A percentile compares a stretch with the other conserved stretches of the same genome.
phyloP scores from a whole-genome alignment of 2,797 vertebrate species.

The Dicrostonyx torquatus region DNA sequence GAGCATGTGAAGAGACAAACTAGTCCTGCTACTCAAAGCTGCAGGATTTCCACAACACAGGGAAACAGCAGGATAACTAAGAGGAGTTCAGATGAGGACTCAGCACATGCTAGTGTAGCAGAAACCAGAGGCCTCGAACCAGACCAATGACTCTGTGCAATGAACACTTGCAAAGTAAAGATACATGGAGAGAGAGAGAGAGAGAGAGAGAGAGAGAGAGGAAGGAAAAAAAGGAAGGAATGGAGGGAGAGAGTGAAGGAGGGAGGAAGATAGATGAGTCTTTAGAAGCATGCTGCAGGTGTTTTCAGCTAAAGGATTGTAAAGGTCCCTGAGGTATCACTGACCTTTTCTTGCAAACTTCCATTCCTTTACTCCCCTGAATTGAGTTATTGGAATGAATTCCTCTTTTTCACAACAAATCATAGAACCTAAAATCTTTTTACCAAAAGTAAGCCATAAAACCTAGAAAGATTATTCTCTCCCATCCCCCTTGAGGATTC shows the following conservation, averaged over 20 bases:
- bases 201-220: rapidly evolving
- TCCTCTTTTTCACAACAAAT: background rate
- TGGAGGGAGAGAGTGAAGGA: background rate
- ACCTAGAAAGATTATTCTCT: background rate
- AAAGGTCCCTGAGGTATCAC: background rate
- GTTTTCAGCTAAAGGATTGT: background rate
- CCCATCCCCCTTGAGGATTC: background rate
- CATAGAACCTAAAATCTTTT: background rate
- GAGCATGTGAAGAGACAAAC: background rate
- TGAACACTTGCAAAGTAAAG: background rate
- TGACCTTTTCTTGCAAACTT: background rate
- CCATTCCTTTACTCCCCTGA: background rate
- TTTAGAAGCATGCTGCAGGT: background rate
- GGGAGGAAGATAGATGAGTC: background rate
- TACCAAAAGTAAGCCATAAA: background rate
- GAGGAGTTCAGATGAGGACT: background rate
- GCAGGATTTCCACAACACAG: background rate
- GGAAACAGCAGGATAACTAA: background rate
- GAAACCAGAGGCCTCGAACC: background rate
- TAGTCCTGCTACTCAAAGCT: background rate
- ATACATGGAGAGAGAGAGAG: background rate
- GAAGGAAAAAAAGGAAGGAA: background rate
- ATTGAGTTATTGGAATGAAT: background rate
- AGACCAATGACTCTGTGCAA: background rate
- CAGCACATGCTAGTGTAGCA: background rate